Conservation (phyloP, 53 echinoderm and acorn worm species). For the Holothuria leucospilota region DNA sequence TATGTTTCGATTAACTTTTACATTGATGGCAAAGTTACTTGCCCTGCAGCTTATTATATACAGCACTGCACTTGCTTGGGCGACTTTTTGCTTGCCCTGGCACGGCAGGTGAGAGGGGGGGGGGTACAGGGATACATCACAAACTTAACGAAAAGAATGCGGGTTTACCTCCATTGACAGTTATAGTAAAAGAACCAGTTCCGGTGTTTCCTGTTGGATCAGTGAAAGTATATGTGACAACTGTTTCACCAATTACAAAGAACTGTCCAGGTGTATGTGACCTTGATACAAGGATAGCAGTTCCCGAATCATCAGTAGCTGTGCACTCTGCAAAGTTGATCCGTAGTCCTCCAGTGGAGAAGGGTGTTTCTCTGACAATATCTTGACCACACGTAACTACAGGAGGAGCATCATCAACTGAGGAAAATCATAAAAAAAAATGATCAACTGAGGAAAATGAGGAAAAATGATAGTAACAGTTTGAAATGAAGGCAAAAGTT, state of each 20-base stretch:
- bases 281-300: constrained; percentile 7
- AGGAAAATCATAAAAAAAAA: too few relatives aligned
- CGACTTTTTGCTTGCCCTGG: too few relatives aligned
- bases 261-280: constrained; percentile 54
- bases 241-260: constrained; percentile 41
- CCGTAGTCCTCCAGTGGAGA: background rate
- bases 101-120: too few relatives aligned
- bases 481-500: background rate
- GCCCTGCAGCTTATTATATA: too few relatives aligned
- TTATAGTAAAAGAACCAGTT: too few relatives aligned
- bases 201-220: constrained; percentile 55
- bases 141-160: too few relatives aligned
- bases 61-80: too few relatives aligned
- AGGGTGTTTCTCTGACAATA: constrained; percentile 8
- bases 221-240: constrained; percentile 53
- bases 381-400: constrained; percentile 1
- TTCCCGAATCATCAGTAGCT: constrained; percentile 51
- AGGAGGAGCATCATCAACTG: constrained; percentile 36
- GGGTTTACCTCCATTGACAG: too few relatives aligned
- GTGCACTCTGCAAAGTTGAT: constrained; percentile 31
- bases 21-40: too few relatives aligned
- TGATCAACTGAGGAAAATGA: background rate
- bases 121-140: too few relatives aligned
- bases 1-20: too few relatives aligned
- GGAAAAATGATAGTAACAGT: background rate